Percentiles rank a stretch among this genome's conserved stretches.
phyloP scores from a whole-genome alignment of 2,888 invertebrate genomes.

The Eristalis arbustorum region DNA sequence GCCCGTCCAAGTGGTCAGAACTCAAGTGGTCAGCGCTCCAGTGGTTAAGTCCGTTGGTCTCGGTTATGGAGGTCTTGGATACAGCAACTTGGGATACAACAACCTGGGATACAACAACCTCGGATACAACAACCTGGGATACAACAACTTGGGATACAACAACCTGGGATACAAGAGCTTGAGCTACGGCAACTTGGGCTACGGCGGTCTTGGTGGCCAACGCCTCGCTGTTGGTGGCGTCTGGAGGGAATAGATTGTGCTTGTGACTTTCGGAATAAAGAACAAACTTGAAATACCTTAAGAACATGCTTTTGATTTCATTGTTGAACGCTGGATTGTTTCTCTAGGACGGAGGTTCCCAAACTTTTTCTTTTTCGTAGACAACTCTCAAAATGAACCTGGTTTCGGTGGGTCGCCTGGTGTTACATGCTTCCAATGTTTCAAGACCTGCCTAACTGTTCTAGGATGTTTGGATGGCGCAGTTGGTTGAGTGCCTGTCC shows the following conservation, averaged over 20 bases:
- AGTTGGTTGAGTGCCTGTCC: too few relatives aligned
- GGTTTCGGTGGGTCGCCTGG: too few relatives aligned
- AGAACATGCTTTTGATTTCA: neutral
- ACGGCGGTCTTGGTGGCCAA: neutral
- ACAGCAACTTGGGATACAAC: too few relatives aligned
- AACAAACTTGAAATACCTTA: neutral
- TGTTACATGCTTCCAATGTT: too few relatives aligned
- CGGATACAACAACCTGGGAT: neutral
- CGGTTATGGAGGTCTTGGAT: neutral
- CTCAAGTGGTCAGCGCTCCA: neutral
- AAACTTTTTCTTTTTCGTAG: too few relatives aligned
- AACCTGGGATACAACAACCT: too few relatives aligned
- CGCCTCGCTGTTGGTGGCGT: neutral
- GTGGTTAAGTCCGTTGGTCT: neutral
- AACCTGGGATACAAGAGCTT: neutral
- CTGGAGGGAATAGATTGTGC: constrained; percentile 7
- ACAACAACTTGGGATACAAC: neutral
- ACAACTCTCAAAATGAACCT: too few relatives aligned
- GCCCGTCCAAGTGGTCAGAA: neutral
- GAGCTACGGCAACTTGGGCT: neutral
- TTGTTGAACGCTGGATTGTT: neutral
- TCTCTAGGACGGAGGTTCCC: too few relatives aligned
- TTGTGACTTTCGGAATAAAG: neutral
- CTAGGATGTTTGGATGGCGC: too few relatives aligned
- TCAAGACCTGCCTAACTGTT: too few relatives aligned